Evolutionary conservation across 2,113 vertebrate genomes (phyloP), one percentile per base, ranked within the genome.

Genomic region (Edolisoma coerulescens): DNA sequence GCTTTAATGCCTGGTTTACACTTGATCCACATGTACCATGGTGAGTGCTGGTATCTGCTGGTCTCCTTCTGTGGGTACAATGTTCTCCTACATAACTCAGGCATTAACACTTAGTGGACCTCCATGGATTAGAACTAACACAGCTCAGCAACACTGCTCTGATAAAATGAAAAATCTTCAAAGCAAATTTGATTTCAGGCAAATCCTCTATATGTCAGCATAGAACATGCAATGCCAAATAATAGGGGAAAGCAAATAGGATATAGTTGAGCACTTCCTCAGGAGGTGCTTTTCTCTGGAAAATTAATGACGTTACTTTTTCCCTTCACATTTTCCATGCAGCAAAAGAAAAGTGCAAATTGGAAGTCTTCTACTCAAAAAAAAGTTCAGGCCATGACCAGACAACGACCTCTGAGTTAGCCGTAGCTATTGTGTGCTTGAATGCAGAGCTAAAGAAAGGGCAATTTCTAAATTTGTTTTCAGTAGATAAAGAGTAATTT

Each of bases 381-480:
- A 56, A 70, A 50, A n/a, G 9, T 84, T 97, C 56, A 86, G 78
- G 56, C 52, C 69, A 11, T 92, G 92, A 93, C 95, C 95, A 96
- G 95, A 95, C 69, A 18, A 28, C 75, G 95, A 97, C 95, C 95
- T 89, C 56, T 26, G 56, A 85, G 88, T 6, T 90, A 76, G 90
- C 76, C 64, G 44, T 27, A 80, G 73, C 92, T 86, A 96, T 90
- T 97, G 93, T 95, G 93, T 35, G 44, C 47, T 75, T 93, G 85
- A 95, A 96, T 86, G 83, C 28, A 49, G 69, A 82, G 67, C 88
- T 94, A 47, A 94, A 90, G 86, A 94, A 97, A 93, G 79, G 88
- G 79, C 83, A 96, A 90, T 68, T 93, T 90, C 93, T 91, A 95
- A 89, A 93, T 92, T 96, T 95, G 90, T 93, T 96, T 93, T 78